Evolutionary conservation across 2,888 invertebrate genomes (phyloP), one percentile per base, ranked within the genome.

Genomic region (Drosophila kambysellisi): DNA sequence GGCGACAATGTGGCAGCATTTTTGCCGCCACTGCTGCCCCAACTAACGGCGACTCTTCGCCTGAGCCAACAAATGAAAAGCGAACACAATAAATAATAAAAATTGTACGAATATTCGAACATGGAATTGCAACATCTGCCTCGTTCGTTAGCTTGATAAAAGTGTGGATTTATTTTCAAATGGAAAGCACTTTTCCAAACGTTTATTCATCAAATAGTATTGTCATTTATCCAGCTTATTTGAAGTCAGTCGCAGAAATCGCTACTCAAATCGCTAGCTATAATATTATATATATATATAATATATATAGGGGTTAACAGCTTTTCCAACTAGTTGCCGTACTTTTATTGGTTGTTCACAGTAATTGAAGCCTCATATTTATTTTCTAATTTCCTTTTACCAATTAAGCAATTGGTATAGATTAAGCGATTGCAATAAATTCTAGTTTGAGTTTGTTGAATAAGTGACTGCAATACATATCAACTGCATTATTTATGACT

Each of bases 1-100:
- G 90, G 83, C 90, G 90, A 88, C 88, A 85, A 81, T 88, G 83
- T 83, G 90, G 86, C 81, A 82, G 83, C 76, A 39, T 35, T 37
- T 51, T 56, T 68, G n/a, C 68, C 53, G 32, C 53, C 4, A 20
- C 41, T 66, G 70, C 63, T 70, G 81, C 66, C 70, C 50, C 64
- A 65, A 35, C 39, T 48, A 61, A 43, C 32, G 29, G 4, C 30
- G 33, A 46, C 48, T 8, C 20, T 12, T n/a, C 15, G 17, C 25
- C 33, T 12, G 12, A 12, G 29, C 41, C 60, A 41, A n/a, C 57
- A 66, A 41, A 74, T 67, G 74, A 46, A 65, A 72, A 56, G 11
- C 56, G 32, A 52, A 20, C 54, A 63, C 50, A 59, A 58, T 41
- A 54, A 51, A 50, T 35, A 32, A 59, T 43, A 29, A 43, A 35